These are phyloP conservation scores for Ciconia maguari DNA, from an alignment of 2,113 vertebrate genomes.

Conservation along the genomic window DNA sequence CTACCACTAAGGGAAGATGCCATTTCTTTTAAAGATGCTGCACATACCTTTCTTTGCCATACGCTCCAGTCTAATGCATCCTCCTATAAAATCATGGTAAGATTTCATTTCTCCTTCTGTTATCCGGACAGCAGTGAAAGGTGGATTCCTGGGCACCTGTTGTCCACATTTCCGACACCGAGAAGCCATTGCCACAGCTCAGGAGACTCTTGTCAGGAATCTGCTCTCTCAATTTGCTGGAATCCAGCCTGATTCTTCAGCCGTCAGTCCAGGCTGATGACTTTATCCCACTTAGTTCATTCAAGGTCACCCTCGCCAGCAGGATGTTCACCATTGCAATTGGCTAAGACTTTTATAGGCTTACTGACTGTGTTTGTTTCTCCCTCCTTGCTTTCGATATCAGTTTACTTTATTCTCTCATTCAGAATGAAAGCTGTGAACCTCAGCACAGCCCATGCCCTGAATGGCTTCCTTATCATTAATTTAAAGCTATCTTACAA, in stretches of 20 bases:
- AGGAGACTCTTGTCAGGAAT: neutral
- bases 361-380: constrained; percentile 57
- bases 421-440: constrained; percentile 55
- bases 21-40: constrained; percentile 11
- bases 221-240: neutral
- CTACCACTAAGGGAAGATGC: neutral
- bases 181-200: constrained; percentile 50
- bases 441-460: neutral
- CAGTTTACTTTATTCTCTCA: constrained; percentile 41
- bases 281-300: constrained; percentile 76
- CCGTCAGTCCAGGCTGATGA: constrained; percentile 58
- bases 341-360: constrained; percentile 66
- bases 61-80: constrained; percentile 75
- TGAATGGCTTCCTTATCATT: constrained; percentile 50
- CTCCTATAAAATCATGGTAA: constrained; percentile 81
- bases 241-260: constrained; percentile 23
- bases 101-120: constrained; percentile 88
- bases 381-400: constrained; percentile 51
- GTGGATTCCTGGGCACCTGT: constrained; percentile 55
- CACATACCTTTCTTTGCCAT: constrained; percentile 78
- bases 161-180: constrained; percentile 71
- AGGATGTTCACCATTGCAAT: constrained; percentile 59
- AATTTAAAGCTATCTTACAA: constrained; percentile 46
- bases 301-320: constrained; percentile 67
- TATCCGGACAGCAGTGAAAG: constrained; percentile 80